Percentiles rank a stretch among this genome's conserved stretches.
These are phyloP conservation scores for Papilio gigon DNA, from an alignment of 2,888 invertebrate genomes.

Conservation along the genomic window DNA sequence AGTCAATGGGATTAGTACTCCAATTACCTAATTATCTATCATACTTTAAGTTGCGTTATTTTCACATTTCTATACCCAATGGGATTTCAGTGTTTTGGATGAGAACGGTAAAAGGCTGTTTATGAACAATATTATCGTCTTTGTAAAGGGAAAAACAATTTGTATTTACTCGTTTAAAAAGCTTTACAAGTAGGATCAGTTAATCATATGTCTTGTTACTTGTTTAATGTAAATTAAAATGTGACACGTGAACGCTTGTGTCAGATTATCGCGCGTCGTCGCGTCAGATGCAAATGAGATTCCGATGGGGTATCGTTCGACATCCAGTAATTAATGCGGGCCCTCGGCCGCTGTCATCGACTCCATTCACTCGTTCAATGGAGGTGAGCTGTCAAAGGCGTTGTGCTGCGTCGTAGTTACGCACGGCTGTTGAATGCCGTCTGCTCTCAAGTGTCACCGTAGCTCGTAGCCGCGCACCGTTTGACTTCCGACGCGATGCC, in stretches of 20 bases:
- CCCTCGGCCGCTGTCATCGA: constrained; percentile 65
- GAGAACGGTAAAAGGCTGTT: not conserved
- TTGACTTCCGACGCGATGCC: constrained; percentile 65
- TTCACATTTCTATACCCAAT: not conserved
- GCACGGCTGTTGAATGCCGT: constrained; percentile 74
- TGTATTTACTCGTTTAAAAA: not conserved
- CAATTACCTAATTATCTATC: not conserved
- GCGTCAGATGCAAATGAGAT: constrained; percentile 60
- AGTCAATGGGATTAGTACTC: not conserved
- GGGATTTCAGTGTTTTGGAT: not conserved
- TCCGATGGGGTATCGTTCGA: constrained; percentile 56
- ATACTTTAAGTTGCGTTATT: too few species aligned
- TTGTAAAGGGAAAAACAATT: not conserved
- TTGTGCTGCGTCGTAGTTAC: constrained; percentile 56
- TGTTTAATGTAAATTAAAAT: not conserved
- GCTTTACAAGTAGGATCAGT: not conserved
- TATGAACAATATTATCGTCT: not conserved
- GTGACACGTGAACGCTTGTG: not conserved
- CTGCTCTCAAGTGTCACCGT: constrained; percentile 72
- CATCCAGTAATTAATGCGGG: constrained; percentile 75
- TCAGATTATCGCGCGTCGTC: constrained; percentile 51
- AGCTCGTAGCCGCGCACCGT: constrained; percentile 42
- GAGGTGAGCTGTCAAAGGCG: constrained; percentile 72
- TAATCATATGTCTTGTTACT: not conserved
- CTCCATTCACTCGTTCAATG: constrained; percentile 75